phyloP scores from a whole-genome alignment of 2,888 invertebrate genomes.

The Pterobdella sp. region DNA sequence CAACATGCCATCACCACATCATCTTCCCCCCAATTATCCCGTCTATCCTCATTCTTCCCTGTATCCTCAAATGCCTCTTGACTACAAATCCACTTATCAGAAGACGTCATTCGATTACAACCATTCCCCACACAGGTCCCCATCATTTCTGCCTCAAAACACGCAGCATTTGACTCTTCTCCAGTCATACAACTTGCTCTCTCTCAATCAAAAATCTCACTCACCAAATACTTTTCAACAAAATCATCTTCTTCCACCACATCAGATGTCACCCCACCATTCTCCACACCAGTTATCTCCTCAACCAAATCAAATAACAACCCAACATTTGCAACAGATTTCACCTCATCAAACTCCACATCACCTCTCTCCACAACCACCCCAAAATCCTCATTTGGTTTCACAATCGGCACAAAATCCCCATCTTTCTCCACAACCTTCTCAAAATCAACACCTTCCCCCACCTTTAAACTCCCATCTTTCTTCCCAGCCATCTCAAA shows the following conservation, averaged over 20 bases:
- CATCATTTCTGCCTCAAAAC: no score
- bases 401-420: not conserved
- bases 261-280: not conserved
- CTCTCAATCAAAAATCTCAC: no score
- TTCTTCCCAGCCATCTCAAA: not conserved
- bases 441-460: not conserved
- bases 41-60: no score
- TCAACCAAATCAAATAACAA: not conserved
- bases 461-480: not conserved
- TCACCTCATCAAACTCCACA: not conserved
- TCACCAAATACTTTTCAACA: not conserved
- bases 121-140: no score
- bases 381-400: not conserved
- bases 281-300: constrained; percentile 1
- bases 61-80: no score
- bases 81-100: no score
- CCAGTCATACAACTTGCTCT: no score
- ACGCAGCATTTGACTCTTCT: no score
- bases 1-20: no score
- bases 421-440: not conserved
- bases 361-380: not conserved
- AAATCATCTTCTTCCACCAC: not conserved
- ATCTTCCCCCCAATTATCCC: no score
- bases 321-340: not conserved
- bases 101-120: no score